Conservation (phyloP, 2,888 invertebrate genomes). For the Dasysyrphus tricinctus region DNA sequence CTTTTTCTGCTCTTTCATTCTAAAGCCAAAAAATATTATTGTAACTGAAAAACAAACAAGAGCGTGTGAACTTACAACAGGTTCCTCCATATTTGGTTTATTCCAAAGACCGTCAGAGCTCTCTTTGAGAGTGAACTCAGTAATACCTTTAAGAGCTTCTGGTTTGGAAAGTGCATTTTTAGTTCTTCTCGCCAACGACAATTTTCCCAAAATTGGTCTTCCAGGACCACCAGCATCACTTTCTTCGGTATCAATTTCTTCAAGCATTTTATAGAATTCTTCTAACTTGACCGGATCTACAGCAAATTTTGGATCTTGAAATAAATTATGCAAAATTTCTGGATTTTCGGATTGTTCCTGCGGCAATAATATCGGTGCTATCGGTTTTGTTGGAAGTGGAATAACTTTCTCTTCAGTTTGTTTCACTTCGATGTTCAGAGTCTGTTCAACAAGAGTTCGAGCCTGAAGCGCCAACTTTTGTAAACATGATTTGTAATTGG, state of each 20-base stretch:
- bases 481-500: slow-evolving; percentile 84
- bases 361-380: slow-evolving; percentile 1
- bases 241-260: slow-evolving; percentile 83
- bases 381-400: slow-evolving; percentile 42
- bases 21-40: neutral
- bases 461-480: slow-evolving; percentile 86
- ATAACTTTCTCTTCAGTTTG: slow-evolving; percentile 16
- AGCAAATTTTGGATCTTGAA: slow-evolving; percentile 82
- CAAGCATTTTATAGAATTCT: slow-evolving; percentile 82
- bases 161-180: slow-evolving; percentile 85
- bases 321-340: slow-evolving; percentile 77
- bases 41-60: neutral
- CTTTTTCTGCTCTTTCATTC: slow-evolving; percentile 3
- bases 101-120: slow-evolving; percentile 36
- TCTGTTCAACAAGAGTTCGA: slow-evolving; percentile 85
- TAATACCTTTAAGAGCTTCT: slow-evolving; percentile 70
- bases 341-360: slow-evolving; percentile 47
- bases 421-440: slow-evolving; percentile 77
- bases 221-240: slow-evolving; percentile 83
- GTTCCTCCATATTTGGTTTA: neutral
- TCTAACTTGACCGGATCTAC: slow-evolving; percentile 82
- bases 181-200: slow-evolving; percentile 88
- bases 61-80: slow-evolving; percentile 11
- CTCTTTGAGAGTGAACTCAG: neutral
- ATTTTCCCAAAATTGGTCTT: slow-evolving; percentile 87